A percentile compares a stretch with the other conserved stretches of the same genome.
phyloP scores from a whole-genome alignment of 2,888 invertebrate species.

The Mesorhabditis sp. region DNA sequence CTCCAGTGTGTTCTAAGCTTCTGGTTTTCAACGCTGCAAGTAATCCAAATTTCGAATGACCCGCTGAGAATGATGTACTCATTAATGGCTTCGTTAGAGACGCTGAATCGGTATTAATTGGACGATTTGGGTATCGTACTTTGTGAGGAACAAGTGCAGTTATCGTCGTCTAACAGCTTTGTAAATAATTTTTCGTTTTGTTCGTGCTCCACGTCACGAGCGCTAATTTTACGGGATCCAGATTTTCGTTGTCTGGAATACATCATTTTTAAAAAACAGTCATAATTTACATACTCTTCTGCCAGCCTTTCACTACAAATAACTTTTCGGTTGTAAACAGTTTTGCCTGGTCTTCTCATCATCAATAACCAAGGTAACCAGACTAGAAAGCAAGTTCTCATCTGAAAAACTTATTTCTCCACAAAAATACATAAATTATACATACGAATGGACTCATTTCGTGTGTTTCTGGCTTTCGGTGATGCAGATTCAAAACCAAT shows the following conservation, averaged over 20 bases:
- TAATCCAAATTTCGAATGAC: not conserved
- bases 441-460: conserved; percentile 48
- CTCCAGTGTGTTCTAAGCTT: not conserved
- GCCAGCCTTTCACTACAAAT: conserved; percentile 8
- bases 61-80: not conserved
- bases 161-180: not conserved
- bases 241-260: no score
- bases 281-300: no score
- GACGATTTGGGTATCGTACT: not conserved
- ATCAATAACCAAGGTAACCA: conserved; percentile 94
- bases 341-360: conserved; percentile 82
- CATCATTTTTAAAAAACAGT: no score
- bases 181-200: not conserved
- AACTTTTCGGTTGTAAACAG: conserved; percentile 26
- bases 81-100: not conserved
- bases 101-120: not conserved
- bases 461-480: conserved; percentile 43
- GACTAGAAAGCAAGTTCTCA: conserved; percentile 86
- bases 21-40: not conserved
- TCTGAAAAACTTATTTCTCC: conserved; percentile 65
- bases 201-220: not conserved
- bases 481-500: conserved; percentile 42
- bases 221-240: no score
- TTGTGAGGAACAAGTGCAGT: not conserved
- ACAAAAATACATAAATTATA: not conserved